These are phyloP conservation scores for Ernsta delagoae DNA, from an alignment of 2,888 invertebrate genomes.

Conservation along the genomic window DNA sequence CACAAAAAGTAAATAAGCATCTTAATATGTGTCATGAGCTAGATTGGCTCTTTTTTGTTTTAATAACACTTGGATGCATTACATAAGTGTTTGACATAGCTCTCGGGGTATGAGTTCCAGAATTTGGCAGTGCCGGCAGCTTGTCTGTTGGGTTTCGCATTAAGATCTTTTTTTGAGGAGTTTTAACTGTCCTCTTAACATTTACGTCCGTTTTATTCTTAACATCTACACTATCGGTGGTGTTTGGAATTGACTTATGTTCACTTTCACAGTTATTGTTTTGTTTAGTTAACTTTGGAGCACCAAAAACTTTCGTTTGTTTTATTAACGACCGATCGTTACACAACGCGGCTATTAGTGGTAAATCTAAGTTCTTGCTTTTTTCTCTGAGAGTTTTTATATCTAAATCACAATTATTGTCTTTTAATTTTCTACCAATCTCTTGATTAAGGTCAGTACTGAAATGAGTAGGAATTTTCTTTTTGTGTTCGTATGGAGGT, in stretches of 20 bases:
- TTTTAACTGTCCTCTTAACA: conserved; percentile 88
- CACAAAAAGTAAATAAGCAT: conserved; percentile 58
- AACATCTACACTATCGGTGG: conserved; percentile 77
- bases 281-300: conserved; percentile 86
- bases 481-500: conserved; percentile 80
- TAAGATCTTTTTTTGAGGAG: conserved; percentile 80
- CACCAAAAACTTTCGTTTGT: conserved; percentile 94
- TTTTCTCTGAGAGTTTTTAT: conserved; percentile 94
- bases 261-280: conserved; percentile 78
- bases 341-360: conserved; percentile 96
- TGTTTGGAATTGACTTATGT: conserved; percentile 71
- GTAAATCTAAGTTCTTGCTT: conserved; percentile 95
- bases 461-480: conserved; percentile 83
- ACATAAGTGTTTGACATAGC: conserved; percentile 90
- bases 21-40: conserved; percentile 68
- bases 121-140: conserved; percentile 87
- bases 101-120: conserved; percentile 81
- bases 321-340: conserved; percentile 95
- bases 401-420: conserved; percentile 86
- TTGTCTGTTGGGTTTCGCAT: conserved; percentile 91
- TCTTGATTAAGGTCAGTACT: conserved; percentile 58
- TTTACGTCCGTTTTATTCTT: conserved; percentile 79
- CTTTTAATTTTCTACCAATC: conserved; percentile 67
- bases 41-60: conserved; percentile 74
- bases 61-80: conserved; percentile 77